These are phyloP conservation scores for Ethmia dodecea DNA, from an alignment of 2,888 invertebrate species.

Conservation along the genomic window DNA sequence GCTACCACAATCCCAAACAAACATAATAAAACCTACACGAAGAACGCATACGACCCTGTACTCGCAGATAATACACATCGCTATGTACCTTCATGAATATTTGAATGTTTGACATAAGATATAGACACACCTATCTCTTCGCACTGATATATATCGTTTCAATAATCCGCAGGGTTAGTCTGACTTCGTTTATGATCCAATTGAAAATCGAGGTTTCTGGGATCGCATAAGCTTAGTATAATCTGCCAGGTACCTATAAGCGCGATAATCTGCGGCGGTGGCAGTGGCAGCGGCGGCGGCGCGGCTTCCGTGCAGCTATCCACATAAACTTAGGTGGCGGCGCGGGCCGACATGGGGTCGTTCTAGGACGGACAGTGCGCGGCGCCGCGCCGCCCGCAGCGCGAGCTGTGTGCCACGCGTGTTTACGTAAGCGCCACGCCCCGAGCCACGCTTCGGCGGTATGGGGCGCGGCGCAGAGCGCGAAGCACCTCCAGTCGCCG, in stretches of 20 bases:
- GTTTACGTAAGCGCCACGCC: constrained; percentile 78
- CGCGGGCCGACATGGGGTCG: constrained; percentile 69
- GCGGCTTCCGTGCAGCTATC: constrained; percentile 49
- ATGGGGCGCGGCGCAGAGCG: constrained; percentile 73
- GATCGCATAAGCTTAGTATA: too few relatives aligned
- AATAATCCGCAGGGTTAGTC: too few relatives aligned
- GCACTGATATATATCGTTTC: too few relatives aligned
- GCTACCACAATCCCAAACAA: too few relatives aligned
- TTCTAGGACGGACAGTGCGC: constrained; percentile 67
- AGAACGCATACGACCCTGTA: too few relatives aligned
- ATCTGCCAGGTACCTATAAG: constrained; percentile 60
- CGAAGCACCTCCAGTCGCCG: constrained; percentile 70
- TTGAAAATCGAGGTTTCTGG: too few relatives aligned
- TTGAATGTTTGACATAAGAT: too few relatives aligned
- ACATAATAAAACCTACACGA: too few relatives aligned
- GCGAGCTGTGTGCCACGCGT: constrained; percentile 56
- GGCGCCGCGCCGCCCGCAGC: constrained; percentile 62
- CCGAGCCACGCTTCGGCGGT: constrained; percentile 73
- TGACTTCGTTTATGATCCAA: too few relatives aligned
- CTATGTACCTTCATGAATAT: too few relatives aligned
- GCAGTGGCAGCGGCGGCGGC: constrained; percentile 63
- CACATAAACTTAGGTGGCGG: constrained; percentile 63
- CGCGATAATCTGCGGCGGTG: constrained; percentile 58
- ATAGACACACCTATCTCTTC: too few relatives aligned
- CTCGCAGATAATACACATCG: too few relatives aligned